Evolutionary conservation across 1,140 invertebrate genomes (phyloP).

Genomic region (Oryzaephilus surinamensis): DNA sequence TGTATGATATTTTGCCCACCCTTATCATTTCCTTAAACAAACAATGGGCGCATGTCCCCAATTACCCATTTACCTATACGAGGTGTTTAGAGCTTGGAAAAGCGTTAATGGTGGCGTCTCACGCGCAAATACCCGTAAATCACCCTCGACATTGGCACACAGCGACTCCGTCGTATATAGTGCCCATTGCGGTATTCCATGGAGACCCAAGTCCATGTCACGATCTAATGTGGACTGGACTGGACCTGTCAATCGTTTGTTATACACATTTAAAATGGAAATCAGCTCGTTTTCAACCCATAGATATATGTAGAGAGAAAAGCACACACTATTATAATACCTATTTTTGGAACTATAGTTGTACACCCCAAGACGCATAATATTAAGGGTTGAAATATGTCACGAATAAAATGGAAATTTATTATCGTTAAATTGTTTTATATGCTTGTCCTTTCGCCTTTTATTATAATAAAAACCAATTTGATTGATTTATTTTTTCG

Average conservation of each 20-base stretch:
- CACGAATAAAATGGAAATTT: too few species aligned
- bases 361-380: too few species aligned
- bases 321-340: too few species aligned
- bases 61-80: slow-evolving; percentile 24
- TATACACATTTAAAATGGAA: slow-evolving; percentile 10
- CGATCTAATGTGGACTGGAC: background rate
- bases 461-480: too few species aligned
- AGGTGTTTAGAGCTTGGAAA: slow-evolving; percentile 16
- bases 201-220: background rate
- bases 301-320: too few species aligned
- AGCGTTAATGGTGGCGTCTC: slow-evolving; percentile 16
- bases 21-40: slow-evolving; percentile 22
- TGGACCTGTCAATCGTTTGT: slow-evolving; percentile 8
- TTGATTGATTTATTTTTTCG: too few species aligned
- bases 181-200: background rate
- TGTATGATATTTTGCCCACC: too few species aligned
- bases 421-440: too few species aligned
- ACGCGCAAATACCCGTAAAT: slow-evolving; percentile 18
- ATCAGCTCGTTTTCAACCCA: slow-evolving; percentile 11
- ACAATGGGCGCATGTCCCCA: slow-evolving; percentile 21
- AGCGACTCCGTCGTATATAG: background rate
- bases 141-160: slow-evolving; percentile 6
- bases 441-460: too few species aligned
- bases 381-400: too few species aligned
- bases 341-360: too few species aligned